Evolutionary conservation across 1,140 invertebrate genomes (phyloP).

Genomic region (Hestina assimilis): DNA sequence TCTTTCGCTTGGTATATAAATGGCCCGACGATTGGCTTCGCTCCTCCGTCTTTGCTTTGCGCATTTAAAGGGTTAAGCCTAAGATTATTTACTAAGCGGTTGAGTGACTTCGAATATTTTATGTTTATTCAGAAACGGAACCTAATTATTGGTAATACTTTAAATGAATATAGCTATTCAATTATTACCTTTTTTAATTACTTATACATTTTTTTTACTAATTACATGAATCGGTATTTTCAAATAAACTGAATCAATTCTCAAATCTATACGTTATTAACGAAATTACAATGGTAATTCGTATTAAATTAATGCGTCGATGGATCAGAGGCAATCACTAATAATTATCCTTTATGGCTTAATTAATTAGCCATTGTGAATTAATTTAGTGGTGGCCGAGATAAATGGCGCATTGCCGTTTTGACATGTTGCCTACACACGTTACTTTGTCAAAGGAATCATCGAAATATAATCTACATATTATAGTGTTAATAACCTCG

Average conservation of each 20-base stretch:
- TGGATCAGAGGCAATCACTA: constrained; percentile 19
- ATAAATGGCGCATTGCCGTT: constrained; percentile 7
- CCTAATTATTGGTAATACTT: no score
- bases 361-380: constrained; percentile 22
- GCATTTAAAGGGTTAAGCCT: constrained; percentile 28
- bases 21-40: constrained; percentile 24
- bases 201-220: no score
- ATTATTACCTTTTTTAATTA: no score
- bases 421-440: background rate
- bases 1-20: constrained; percentile 31
- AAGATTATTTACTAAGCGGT: constrained; percentile 18
- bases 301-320: constrained; percentile 4
- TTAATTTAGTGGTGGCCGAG: constrained; percentile 18
- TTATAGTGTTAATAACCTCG: no score
- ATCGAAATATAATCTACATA: no score
- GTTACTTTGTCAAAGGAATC: background rate
- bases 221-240: no score
- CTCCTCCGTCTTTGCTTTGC: constrained; percentile 22
- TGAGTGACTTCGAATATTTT: constrained; percentile 5
- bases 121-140: no score
- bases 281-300: constrained; percentile 10
- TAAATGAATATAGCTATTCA: no score
- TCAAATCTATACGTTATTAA: background rate
- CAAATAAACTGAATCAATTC: background rate
- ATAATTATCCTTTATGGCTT: constrained; percentile 18